phyloP scores from a whole-genome alignment of 2,888 invertebrate species.

The Drosophila parthenogenetica region DNA sequence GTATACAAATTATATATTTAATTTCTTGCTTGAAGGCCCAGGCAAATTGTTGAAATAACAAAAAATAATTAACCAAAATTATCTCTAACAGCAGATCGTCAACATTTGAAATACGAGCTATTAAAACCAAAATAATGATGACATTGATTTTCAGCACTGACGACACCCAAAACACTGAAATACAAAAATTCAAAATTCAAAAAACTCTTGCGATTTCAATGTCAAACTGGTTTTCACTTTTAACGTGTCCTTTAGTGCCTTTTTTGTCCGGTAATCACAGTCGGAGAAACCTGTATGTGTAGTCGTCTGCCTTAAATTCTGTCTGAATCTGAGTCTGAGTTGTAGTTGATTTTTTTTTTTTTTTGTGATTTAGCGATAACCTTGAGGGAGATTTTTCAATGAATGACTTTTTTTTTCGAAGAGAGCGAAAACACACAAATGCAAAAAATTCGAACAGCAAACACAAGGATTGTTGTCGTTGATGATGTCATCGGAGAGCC shows the following conservation, averaged over 20 bases:
- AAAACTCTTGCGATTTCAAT: slow-evolving; percentile 58
- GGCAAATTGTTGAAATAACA: slow-evolving; percentile 6
- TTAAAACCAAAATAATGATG: slow-evolving; percentile 12
- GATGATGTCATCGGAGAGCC: slow-evolving; percentile 62
- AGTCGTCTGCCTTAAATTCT: slow-evolving; percentile 22
- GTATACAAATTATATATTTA: slow-evolving; percentile 3
- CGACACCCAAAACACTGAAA: slow-evolving; percentile 27
- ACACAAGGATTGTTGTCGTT: slow-evolving; percentile 58
- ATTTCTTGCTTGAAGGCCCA: slow-evolving; percentile 4
- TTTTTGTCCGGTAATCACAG: slow-evolving; percentile 56
- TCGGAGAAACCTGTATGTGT: slow-evolving; percentile 43
- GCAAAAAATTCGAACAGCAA: slow-evolving; percentile 58
- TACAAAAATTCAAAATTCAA: slow-evolving; percentile 8
- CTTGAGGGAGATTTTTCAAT: slow-evolving; percentile 74
- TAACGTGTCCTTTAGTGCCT: slow-evolving; percentile 70
- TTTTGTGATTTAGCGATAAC: slow-evolving; percentile 67
- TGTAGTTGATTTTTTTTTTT: slow-evolving; percentile 26
- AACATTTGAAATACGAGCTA: slow-evolving; percentile 2
- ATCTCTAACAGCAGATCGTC: slow-evolving; percentile 14
- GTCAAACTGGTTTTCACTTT: slow-evolving; percentile 76
- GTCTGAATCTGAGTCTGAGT: slow-evolving; percentile 11
- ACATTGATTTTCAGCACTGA: slow-evolving; percentile 57
- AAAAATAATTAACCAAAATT: neutral
- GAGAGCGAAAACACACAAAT: slow-evolving; percentile 54
- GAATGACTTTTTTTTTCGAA: slow-evolving; percentile 49